Conservation (phyloP, 64 coral and sea anemone genomes). For the Anthopleura sola region DNA sequence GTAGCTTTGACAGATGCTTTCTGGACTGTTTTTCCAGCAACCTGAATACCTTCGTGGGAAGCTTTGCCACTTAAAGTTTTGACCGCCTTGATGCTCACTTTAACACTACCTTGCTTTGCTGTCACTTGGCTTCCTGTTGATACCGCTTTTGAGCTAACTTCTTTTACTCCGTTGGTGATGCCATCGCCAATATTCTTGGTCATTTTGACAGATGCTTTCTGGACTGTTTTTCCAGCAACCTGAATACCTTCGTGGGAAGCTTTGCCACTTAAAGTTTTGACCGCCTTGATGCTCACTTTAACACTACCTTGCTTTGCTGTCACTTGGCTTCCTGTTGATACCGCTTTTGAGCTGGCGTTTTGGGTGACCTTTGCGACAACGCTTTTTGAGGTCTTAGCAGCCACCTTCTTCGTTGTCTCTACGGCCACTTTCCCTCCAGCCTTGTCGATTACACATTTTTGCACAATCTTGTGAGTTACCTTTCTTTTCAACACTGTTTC, state of each 20-base stretch:
- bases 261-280: not conserved
- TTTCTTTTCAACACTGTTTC: not conserved
- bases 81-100: not conserved
- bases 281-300: not conserved
- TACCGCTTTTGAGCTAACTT: not conserved
- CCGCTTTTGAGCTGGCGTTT: not conserved
- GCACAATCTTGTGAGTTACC: not conserved
- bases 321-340: not conserved
- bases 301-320: not conserved
- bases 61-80: not conserved
- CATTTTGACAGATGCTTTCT: not conserved
- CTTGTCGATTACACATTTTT: not conserved
- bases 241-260: not conserved
- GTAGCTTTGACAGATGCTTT: not conserved
- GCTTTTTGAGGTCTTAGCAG: not conserved
- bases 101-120: not conserved
- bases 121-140: not conserved
- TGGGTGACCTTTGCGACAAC: not conserved
- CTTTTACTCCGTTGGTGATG: not conserved
- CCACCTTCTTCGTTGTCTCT: not conserved
- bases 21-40: not conserved
- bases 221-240: not conserved
- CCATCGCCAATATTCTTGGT: not conserved
- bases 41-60: not conserved
- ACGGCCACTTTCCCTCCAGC: not conserved